Conservation (phyloP, 2,888 invertebrate species). For the Drosophila falleni region DNA sequence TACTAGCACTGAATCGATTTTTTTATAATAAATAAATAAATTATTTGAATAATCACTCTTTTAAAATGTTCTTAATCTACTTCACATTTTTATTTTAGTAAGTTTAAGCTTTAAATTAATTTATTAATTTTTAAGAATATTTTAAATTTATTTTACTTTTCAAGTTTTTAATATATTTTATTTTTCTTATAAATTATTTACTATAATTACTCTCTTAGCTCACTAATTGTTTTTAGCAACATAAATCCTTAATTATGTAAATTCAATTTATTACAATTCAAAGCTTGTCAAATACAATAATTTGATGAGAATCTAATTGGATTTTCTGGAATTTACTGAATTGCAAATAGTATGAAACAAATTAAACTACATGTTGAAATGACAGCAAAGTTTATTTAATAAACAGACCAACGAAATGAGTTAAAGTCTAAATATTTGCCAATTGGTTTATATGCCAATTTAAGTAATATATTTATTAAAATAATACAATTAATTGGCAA, state of each 20-base stretch:
- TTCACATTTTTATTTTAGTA: neutral
- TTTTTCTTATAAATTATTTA: too few species aligned
- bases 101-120: too few species aligned
- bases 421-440: conserved; percentile 18
- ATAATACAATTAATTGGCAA: conserved; percentile 35
- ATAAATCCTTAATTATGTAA: neutral
- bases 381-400: conserved; percentile 42
- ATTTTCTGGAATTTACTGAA: conserved; percentile 30
- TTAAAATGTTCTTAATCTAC: neutral
- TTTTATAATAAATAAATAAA: too few species aligned
- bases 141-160: too few species aligned
- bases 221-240: neutral
- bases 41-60: too few species aligned
- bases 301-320: conserved; percentile 46
- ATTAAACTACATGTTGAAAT: conserved; percentile 15
- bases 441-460: conserved; percentile 11
- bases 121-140: too few species aligned
- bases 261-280: neutral
- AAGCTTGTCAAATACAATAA: conserved; percentile 19
- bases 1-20: too few species aligned
- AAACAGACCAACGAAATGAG: conserved; percentile 23
- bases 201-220: neutral
- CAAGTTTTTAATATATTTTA: too few species aligned
- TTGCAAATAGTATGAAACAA: conserved; percentile 20
- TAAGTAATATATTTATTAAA: conserved; percentile 41